Evolutionary conservation across 1,140 invertebrate genomes (phyloP).

Genomic region (Spodoptera frugiperda): DNA sequence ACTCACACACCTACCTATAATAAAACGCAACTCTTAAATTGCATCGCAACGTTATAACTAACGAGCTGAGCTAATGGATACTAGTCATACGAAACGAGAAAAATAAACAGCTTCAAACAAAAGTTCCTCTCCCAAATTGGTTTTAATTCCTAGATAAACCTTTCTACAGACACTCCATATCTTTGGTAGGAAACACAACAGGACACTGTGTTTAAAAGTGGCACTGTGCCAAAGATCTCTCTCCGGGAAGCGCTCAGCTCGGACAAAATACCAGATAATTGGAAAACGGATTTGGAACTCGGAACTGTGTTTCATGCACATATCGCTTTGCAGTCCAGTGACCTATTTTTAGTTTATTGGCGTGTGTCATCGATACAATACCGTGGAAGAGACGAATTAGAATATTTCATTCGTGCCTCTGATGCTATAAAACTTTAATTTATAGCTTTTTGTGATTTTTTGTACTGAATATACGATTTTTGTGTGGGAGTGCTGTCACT

Average conservation of each 20-base stretch:
- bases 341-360: constrained; percentile 41
- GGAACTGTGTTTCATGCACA: constrained; percentile 34
- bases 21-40: too few species aligned
- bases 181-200: constrained; percentile 15
- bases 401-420: constrained; percentile 30
- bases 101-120: constrained; percentile 7
- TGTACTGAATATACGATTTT: background rate
- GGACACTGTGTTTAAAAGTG: constrained; percentile 35
- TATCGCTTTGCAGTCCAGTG: constrained; percentile 29
- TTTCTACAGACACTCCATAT: constrained; percentile 18
- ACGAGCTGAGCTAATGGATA: background rate
- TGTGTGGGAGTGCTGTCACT: background rate
- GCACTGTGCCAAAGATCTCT: constrained; percentile 24
- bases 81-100: background rate
- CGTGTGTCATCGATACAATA: constrained; percentile 35
- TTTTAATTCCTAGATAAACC: constrained; percentile 22
- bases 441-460: constrained; percentile 2
- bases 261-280: constrained; percentile 36
- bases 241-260: background rate
- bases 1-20: too few species aligned
- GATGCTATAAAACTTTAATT: constrained; percentile 11
- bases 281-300: constrained; percentile 33
- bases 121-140: background rate
- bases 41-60: too few species aligned
- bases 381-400: constrained; percentile 28